Evolutionary conservation across 1,140 invertebrate species (phyloP).

Genomic region (Atta texana): DNA sequence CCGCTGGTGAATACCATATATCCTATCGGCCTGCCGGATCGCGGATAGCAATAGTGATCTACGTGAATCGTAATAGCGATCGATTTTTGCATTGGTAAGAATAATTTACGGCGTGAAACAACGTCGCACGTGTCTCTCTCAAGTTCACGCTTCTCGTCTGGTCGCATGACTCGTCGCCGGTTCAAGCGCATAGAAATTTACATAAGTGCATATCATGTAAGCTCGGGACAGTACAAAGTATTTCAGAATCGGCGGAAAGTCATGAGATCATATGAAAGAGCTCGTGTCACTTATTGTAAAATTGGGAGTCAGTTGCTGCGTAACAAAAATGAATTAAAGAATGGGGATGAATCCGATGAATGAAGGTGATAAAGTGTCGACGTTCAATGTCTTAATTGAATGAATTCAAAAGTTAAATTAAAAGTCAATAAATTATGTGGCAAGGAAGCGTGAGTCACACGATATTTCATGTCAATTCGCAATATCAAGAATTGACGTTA

Average conservation of each 20-base stretch:
- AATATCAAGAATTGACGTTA: neutral
- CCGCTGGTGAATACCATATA: constrained; percentile 59
- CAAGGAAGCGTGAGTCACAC: neutral
- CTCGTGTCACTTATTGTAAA: neutral
- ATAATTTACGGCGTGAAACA: constrained; percentile 68
- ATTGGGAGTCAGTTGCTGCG: neutral
- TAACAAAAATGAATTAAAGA: neutral
- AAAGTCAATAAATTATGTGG: constrained; percentile 18
- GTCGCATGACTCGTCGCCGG: constrained; percentile 24
- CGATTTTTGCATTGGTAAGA: constrained; percentile 38
- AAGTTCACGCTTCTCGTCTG: neutral
- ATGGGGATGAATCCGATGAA: neutral
- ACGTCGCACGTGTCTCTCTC: constrained; percentile 38
- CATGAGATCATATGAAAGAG: constrained; percentile 31
- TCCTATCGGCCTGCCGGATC: constrained; percentile 22
- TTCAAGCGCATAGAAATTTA: constrained; percentile 32
- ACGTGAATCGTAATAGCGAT: constrained; percentile 63
- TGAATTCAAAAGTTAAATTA: neutral
- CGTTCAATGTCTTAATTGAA: neutral
- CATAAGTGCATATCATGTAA: constrained; percentile 25
- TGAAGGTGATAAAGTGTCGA: neutral
- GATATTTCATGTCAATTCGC: neutral
- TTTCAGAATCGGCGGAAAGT: constrained; percentile 24
- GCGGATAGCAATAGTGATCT: constrained; percentile 30
- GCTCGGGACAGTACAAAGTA: constrained; percentile 32